These are phyloP conservation scores for Tyto alba DNA, from an alignment of 2,113 vertebrate genomes.

Conservation along the genomic window DNA sequence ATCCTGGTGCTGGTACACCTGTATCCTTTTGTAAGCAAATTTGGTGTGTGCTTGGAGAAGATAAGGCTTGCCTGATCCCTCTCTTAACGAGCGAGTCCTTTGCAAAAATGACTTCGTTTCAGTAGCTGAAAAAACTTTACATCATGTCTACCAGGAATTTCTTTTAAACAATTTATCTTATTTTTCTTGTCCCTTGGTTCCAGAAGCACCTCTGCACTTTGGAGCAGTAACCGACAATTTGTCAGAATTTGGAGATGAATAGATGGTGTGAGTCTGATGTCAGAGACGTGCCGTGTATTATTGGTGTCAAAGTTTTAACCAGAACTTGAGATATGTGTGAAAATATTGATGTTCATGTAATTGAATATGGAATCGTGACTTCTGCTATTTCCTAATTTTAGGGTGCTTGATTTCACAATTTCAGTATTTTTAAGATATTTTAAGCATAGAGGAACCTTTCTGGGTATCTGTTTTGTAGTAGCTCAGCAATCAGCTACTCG, in stretches of 20 bases:
- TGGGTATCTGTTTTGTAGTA: neutral
- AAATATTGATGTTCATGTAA: neutral
- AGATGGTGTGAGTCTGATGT: no score
- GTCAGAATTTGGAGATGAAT: neutral
- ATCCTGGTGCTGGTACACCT: neutral
- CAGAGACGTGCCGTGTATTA: neutral
- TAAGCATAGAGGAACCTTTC: neutral
- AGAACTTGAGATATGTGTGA: neutral
- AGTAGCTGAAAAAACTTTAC: neutral
- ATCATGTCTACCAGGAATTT: neutral
- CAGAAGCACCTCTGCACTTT: neutral
- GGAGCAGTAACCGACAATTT: neutral
- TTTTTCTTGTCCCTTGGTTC: neutral
- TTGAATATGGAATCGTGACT: neutral
- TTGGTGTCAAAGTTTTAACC: neutral
- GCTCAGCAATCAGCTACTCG: fast-evolving
- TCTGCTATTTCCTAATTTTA: neutral
- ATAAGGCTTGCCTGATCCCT: neutral
- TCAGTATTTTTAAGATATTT: fast-evolving
- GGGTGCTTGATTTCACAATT: neutral
- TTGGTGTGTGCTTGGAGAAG: neutral
- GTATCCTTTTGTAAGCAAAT: neutral
- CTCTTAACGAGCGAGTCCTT: neutral
- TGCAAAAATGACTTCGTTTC: neutral
- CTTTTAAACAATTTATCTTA: neutral